phyloP scores from a whole-genome alignment of 2,113 vertebrate species.

The Scophthalmus maximus region DNA sequence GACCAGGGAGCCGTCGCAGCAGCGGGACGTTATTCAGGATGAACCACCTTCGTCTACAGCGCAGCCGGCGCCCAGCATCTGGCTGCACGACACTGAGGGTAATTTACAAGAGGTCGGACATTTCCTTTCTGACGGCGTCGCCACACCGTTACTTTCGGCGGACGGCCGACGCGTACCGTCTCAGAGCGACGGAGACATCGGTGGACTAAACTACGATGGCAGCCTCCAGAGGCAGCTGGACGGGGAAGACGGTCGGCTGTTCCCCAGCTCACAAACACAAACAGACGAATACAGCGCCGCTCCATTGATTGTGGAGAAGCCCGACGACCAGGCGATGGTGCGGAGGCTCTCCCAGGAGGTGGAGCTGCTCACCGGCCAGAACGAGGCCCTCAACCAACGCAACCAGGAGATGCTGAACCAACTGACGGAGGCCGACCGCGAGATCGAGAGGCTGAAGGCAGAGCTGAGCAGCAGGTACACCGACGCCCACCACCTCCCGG shows the following conservation, averaged over 20 bases:
- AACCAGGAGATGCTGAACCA: slow-evolving; percentile 83
- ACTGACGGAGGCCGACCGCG: slow-evolving; percentile 77
- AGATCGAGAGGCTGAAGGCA: slow-evolving; percentile 73
- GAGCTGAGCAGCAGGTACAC: slow-evolving; percentile 62
- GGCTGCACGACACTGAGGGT: slow-evolving; percentile 43
- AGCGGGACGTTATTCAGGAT: slow-evolving; percentile 30
- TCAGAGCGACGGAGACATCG: not conserved
- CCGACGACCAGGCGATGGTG: slow-evolving; percentile 19
- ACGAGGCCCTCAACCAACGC: slow-evolving; percentile 72
- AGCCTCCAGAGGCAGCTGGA: slow-evolving; percentile 27
- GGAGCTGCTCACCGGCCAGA: slow-evolving; percentile 66
- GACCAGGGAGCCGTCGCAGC: slow-evolving; percentile 39
- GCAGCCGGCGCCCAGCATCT: slow-evolving; percentile 44
- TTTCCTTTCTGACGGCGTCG: slow-evolving; percentile 7
- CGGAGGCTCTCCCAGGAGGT: slow-evolving; percentile 62
- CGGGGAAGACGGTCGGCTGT: slow-evolving; percentile 1
- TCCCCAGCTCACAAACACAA: slow-evolving; percentile 22
- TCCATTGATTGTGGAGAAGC: slow-evolving; percentile 1
- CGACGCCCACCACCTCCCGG: slow-evolving; percentile 44
- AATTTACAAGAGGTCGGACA: slow-evolving; percentile 38
- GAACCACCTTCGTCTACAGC: not conserved
- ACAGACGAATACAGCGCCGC: not conserved
- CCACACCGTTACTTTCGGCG: slow-evolving; percentile 33
- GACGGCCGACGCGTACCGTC: not conserved
- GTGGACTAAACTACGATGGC: not conserved